phyloP scores from a whole-genome alignment of 2,888 invertebrate genomes.

The Mycalesis mineus region DNA sequence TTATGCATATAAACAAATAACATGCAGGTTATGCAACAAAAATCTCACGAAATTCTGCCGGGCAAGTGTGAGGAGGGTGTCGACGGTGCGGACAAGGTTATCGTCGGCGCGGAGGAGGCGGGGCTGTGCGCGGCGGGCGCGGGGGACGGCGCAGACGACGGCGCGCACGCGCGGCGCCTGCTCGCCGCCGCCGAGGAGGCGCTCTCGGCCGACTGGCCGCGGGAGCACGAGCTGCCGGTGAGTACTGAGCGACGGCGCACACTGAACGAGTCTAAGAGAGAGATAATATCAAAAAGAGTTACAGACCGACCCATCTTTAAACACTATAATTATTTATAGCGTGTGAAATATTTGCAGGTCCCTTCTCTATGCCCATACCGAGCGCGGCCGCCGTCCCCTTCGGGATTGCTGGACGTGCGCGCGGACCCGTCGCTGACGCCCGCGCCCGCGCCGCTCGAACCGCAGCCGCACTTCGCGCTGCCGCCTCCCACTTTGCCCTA shows the following conservation, averaged over 20 bases:
- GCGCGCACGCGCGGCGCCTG: conserved; percentile 63
- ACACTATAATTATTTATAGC: too few relatives aligned
- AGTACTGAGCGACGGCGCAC: neutral
- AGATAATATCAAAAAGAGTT: too few relatives aligned
- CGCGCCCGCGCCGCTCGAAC: conserved; percentile 41
- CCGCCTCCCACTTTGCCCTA: conserved; percentile 54
- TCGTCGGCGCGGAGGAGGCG: conserved; percentile 37
- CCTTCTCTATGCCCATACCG: conserved; percentile 38
- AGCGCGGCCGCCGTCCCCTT: conserved; percentile 49
- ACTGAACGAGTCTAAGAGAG: too few relatives aligned
- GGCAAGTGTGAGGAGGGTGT: conserved; percentile 52
- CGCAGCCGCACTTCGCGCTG: conserved; percentile 55
- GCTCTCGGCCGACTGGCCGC: conserved; percentile 60
- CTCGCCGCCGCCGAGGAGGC: conserved; percentile 66
- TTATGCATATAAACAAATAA: conserved; percentile 52
- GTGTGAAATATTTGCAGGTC: neutral
- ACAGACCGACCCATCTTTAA: too few relatives aligned
- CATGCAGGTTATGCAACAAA: conserved; percentile 72
- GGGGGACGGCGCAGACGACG: conserved; percentile 44
- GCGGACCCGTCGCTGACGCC: conserved; percentile 25
- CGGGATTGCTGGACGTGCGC: conserved; percentile 35
- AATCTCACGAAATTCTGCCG: conserved; percentile 70
- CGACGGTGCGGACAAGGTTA: conserved; percentile 41
- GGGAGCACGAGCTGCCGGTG: conserved; percentile 47
- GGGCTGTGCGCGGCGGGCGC: conserved; percentile 27